Percentiles rank a stretch among this genome's conserved stretches.
Evolutionary conservation across 1,140 invertebrate genomes (phyloP).

Genomic region (Lanistes nyassanus): DNA sequence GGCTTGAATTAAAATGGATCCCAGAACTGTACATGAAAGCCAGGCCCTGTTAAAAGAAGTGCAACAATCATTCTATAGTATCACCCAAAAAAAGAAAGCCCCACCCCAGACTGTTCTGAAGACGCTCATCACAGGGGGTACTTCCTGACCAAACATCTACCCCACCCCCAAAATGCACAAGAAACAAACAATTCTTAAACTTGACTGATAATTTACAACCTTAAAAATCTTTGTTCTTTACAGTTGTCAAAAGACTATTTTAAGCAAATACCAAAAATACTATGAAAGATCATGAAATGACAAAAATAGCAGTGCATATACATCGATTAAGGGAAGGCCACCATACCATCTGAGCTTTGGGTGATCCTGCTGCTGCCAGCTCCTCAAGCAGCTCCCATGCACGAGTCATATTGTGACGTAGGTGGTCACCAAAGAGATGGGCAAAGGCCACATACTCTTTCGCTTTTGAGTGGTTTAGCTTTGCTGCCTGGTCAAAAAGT

Average conservation of each 20-base stretch:
- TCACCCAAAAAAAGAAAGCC: not conserved
- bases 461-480: conserved; percentile 82
- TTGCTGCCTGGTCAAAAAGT: conserved; percentile 77
- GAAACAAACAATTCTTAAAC: no score
- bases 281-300: no score
- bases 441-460: conserved; percentile 87
- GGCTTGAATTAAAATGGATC: conserved; percentile 84
- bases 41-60: conserved; percentile 75
- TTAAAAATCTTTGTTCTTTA: no score
- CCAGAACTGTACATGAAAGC: conserved; percentile 92
- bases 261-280: no score
- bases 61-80: not conserved
- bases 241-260: no score
- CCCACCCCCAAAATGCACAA: no score
- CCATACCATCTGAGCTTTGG: conserved; percentile 88
- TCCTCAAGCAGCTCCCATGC: conserved; percentile 82
- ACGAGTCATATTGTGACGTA: conserved; percentile 79
- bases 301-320: no score
- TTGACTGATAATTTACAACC: no score
- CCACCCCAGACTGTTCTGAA: no score
- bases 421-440: conserved; percentile 80
- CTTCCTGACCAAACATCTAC: no score
- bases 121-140: no score
- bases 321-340: no score
- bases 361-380: conserved; percentile 80